Evolutionary conservation across 2,797 vertebrate genomes (phyloP).

Genomic region (Sebastes vulpes): DNA sequence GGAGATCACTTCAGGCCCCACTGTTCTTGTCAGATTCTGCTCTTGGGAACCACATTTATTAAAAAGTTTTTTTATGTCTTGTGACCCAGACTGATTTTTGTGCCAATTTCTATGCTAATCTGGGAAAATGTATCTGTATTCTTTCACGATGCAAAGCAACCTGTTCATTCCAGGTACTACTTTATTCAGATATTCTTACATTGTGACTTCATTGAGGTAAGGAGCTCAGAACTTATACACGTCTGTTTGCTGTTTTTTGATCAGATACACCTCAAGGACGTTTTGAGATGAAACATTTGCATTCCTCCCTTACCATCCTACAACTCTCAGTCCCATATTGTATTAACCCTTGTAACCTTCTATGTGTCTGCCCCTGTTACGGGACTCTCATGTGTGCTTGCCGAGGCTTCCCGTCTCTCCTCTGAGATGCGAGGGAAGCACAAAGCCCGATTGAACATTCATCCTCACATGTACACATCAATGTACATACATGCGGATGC

Average conservation of each 20-base stretch:
- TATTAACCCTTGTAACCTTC: conserved; percentile 65
- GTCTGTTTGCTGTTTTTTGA: conserved; percentile 1
- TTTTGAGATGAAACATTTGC: conserved; percentile 46
- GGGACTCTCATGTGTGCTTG: conserved; percentile 19
- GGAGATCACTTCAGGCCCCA: conserved; percentile 66
- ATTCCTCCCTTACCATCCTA: conserved; percentile 31
- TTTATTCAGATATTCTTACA: neutral
- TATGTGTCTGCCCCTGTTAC: conserved; percentile 1
- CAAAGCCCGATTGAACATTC: conserved; percentile 10
- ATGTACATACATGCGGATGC: conserved; percentile 11
- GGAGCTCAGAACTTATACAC: neutral
- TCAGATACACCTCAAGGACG: conserved; percentile 25
- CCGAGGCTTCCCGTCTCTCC: conserved; percentile 16
- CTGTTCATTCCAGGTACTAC: conserved; percentile 9
- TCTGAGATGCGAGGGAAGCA: conserved; percentile 3
- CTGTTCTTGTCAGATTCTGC: conserved; percentile 63
- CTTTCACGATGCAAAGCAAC: conserved; percentile 22
- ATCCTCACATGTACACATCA: conserved; percentile 5
- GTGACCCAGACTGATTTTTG: conserved; percentile 48
- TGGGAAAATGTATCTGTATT: conserved; percentile 1
- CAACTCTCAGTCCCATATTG: conserved; percentile 60
- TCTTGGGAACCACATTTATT: conserved; percentile 52
- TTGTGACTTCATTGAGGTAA: neutral
- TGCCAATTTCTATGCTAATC: conserved; percentile 47
- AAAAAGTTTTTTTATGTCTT: conserved; percentile 5